Conservation (phyloP, 2,797 vertebrate genomes). For the Pseudochirops cupreus region DNA sequence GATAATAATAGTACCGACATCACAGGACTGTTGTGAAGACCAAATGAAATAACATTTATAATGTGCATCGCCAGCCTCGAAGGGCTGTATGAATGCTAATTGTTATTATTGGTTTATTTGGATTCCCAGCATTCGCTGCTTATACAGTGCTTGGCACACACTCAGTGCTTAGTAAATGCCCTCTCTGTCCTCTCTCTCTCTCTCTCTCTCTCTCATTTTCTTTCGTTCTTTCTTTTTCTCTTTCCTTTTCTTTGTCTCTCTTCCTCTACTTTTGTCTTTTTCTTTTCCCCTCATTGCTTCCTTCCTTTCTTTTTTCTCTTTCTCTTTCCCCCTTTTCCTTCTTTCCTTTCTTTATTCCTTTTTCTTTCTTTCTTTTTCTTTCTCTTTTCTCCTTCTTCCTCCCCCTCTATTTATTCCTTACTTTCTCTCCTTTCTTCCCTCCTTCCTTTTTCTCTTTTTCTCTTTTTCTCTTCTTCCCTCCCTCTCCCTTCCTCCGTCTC, state of each 20-base stretch:
- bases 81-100: background rate
- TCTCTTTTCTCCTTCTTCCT: background rate
- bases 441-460: too few species aligned
- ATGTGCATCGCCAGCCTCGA: background rate
- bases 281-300: background rate
- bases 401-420: fast-evolving
- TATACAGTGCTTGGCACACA: background rate
- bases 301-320: too few species aligned
- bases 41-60: background rate
- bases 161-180: background rate
- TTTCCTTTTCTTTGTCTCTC: too few species aligned
- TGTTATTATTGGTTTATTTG: background rate
- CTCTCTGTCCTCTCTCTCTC: background rate
- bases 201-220: background rate
- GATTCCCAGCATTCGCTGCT: background rate
- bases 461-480: fast-evolving
- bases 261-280: background rate
- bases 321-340: fast-evolving
- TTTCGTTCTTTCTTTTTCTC: background rate
- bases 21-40: background rate
- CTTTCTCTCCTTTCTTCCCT: too few species aligned
- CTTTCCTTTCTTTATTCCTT: fast-evolving
- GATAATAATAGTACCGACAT: background rate
- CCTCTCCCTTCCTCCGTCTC: too few species aligned
- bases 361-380: too few species aligned